Base-by-base conservation (phyloP, 2,888 invertebrate genomes). In the Melinaea menophilus region DNA sequence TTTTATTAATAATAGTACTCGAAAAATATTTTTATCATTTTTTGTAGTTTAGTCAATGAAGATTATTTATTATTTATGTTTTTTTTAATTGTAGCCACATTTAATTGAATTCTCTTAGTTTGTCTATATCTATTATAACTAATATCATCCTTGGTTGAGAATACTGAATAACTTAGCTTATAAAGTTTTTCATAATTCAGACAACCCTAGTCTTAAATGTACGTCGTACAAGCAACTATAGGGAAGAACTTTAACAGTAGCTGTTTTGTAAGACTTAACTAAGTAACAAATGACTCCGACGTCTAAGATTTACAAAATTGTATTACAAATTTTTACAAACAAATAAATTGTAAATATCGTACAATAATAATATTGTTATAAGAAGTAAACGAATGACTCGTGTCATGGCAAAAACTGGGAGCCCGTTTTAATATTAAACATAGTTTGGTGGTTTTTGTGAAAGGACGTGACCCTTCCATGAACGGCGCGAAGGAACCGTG, bases 341-440 rank as follows among this genome's bases (percentile, higher is more conserved):
- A 46, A 11, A 46, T 46, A 46, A n/a, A 3, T 46, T 12, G 4
- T 46, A 12, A n/a, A 46, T 46, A 46, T 46, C 9, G 46, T 11
- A 46, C 2, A 12, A 5, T 46, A 46, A 11, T 46, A 46, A 46
- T 46, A 46, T 46, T 46, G 46, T 46, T 22, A 37, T 37, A 37
- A 37, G 37, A 4, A 37, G 37, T 47, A 12, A 47, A 13, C 59
- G 64, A 56, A 56, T 63, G 64, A 68, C 69, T 68, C 69, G 65
- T 69, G 70, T 69, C 70, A 68, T 64, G 64, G 73, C 74, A 75
- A 75, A 75, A 75, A 75, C 67, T 63, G 59, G 64, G 69, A 67
- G 82, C 81, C 82, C 85, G 85, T 82, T 88, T 85, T 88, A 86
- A 90, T 88, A 87, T 90, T 88, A 86, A 88, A 87, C 89, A 86